phyloP scores from a whole-genome alignment of 2,113 vertebrate genomes.

The Boulengeromyrus knoepffleri region DNA sequence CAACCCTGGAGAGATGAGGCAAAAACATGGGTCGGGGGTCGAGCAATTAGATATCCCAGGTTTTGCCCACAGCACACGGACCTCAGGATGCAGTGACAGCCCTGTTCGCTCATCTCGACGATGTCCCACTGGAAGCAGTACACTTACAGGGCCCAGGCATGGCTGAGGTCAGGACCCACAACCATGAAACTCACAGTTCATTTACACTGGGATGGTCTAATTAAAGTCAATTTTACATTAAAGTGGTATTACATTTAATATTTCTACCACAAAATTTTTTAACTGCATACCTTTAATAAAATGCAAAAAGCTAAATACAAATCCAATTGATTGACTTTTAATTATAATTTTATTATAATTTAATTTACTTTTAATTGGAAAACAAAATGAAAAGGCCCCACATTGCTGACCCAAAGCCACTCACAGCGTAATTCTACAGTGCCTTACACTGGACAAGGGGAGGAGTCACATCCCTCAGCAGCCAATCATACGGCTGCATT shows the following conservation, averaged over 20 bases:
- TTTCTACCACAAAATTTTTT: no score
- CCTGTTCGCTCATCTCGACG: neutral
- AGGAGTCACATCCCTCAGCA: neutral
- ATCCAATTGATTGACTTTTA: neutral
- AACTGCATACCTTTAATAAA: no score
- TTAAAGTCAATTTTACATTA: no score
- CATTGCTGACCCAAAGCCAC: neutral
- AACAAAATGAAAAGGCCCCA: neutral
- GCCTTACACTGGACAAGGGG: neutral
- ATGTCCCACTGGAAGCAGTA: constrained; percentile 1
- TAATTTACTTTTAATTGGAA: neutral
- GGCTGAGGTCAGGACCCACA: neutral
- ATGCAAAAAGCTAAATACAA: neutral
- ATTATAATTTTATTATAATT: neutral
- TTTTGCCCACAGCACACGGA: neutral
- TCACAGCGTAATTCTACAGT: neutral
- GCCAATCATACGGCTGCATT: neutral
- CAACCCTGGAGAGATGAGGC: neutral
- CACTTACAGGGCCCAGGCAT: neutral
- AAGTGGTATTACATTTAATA: no score
- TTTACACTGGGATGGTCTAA: no score
- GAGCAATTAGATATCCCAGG: neutral
- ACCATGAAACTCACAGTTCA: no score
- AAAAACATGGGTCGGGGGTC: neutral
- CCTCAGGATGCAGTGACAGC: constrained; percentile 6